A percentile compares a stretch with the other conserved stretches of the same genome.
phyloP scores from a whole-genome alignment of 2,113 vertebrate genomes.

The Microcebus jonahi region DNA sequence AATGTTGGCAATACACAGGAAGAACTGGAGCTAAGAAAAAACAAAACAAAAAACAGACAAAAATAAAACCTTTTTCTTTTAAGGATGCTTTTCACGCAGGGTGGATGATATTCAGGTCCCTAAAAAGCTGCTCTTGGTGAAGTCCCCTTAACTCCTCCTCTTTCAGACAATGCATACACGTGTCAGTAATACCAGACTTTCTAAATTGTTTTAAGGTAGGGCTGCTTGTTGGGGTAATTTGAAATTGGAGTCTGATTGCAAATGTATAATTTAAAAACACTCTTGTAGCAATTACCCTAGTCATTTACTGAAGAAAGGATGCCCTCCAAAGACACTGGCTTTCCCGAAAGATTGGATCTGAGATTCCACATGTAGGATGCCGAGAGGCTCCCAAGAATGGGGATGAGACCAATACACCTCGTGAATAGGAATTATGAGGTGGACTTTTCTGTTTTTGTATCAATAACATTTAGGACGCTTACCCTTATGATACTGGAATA shows the following conservation, averaged over 20 bases:
- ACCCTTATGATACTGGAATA: not conserved
- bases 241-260: constrained; percentile 43
- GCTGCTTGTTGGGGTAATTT: not conserved
- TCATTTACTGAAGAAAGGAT: not conserved
- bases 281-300: not conserved
- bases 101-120: not conserved
- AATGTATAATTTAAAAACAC: constrained; percentile 24
- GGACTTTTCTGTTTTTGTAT: not conserved
- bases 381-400: not conserved
- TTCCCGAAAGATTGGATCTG: not conserved
- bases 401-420: fast-evolving
- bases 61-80: not conserved
- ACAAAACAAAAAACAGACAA: not conserved
- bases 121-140: not conserved
- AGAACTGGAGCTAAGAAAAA: not conserved
- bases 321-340: not conserved
- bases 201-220: not conserved
- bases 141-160: not conserved
- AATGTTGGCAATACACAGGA: not conserved
- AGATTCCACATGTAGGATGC: not conserved
- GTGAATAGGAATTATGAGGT: not conserved
- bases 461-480: not conserved
- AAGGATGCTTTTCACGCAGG: not conserved
- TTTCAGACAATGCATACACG: not conserved
- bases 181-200: not conserved